Base-by-base conservation (phyloP, 1,140 invertebrate species). In the Pseudomyrmex sp. region DNA sequence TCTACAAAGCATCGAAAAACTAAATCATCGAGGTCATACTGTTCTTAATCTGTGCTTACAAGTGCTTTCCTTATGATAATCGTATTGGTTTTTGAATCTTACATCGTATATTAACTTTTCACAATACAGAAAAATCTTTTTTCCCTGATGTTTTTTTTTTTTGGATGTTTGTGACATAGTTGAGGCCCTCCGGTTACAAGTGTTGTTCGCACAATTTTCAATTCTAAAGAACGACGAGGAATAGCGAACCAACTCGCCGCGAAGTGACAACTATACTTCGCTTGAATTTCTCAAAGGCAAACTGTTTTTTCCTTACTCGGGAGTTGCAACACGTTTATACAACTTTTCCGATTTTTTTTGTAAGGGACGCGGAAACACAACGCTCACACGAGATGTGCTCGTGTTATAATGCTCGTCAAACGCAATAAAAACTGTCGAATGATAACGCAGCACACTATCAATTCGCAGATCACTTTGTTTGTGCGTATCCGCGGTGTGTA, bases 391-490 rank as follows among this genome's bases (percentile, higher is more conserved):
- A 35, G 35, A 35, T 0, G 4, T 35, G 5, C 35, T 35, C 35
- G 35, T 35, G 68, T 77, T 77, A 70, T 77, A 70, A 70, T 72
- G 59, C 76, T 70, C 65, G 52, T 76, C 54, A 46, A 48, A 76
- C 48, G 66, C 76, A 70, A 72, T 80, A 18, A 18, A 59, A 80
- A 80, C 20, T 23, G 76, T 80, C 59, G 44, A 72, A 80, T 72
- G 72, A 80, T 48, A 35, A 35, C 35, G 76, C 65, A 59, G 54
- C 66, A 61, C 4, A 35, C 23, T 46, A 58, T 80, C 76, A 59
- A 80, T 80, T 72, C 59, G 44, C 76, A 80, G n/a, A 80, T 80
- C 59, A 80, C 54, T 80, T 80, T 54, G 76, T 80, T 80, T 7
- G 35, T 35, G 35, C 7, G 72, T 70, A 72, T 50, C 54, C 66